These are phyloP conservation scores for Abscondita cerata DNA, from an alignment of 2,888 invertebrate species.

Conservation along the genomic window DNA sequence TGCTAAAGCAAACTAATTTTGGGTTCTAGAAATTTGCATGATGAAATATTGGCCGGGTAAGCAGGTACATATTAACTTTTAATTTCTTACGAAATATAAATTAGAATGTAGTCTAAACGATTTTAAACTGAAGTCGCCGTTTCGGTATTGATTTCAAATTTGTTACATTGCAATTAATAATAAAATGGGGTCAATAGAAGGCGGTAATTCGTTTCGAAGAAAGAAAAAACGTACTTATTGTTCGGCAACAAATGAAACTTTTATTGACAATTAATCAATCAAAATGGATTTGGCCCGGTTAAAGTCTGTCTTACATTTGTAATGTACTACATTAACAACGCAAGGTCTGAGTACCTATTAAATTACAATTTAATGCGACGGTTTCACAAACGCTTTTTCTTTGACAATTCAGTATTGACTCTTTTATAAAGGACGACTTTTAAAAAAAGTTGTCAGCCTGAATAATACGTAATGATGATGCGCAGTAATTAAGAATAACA, in stretches of 20 bases:
- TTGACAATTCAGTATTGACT: not conserved
- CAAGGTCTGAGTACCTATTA: too few species aligned
- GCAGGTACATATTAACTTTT: constrained; percentile 26
- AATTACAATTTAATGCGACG: too few species aligned
- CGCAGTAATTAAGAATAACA: constrained; percentile 29
- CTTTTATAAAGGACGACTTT: not conserved
- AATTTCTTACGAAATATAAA: constrained; percentile 30
- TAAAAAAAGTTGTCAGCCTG: constrained; percentile 19
- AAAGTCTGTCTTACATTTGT: too few species aligned
- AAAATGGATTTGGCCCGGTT: not conserved
- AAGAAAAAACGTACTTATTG: not conserved
- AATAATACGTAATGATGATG: constrained; percentile 27
- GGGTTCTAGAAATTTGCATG: constrained; percentile 27
- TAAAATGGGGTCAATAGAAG: too few species aligned
- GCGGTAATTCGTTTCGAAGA: not conserved
- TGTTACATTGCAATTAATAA: too few species aligned
- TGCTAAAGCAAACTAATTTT: constrained; percentile 25
- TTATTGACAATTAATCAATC: constrained; percentile 8
- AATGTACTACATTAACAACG: too few species aligned
- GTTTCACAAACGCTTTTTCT: too few species aligned
- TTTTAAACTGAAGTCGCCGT: too few species aligned
- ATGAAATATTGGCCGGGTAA: constrained; percentile 27
- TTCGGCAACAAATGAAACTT: not conserved
- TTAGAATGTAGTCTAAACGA: constrained; percentile 29
- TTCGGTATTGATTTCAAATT: not conserved